A percentile compares a stretch with the other conserved stretches of the same genome.
These are phyloP conservation scores for Augochlora pura DNA, from an alignment of 1,140 invertebrate species.

Conservation along the genomic window DNA sequence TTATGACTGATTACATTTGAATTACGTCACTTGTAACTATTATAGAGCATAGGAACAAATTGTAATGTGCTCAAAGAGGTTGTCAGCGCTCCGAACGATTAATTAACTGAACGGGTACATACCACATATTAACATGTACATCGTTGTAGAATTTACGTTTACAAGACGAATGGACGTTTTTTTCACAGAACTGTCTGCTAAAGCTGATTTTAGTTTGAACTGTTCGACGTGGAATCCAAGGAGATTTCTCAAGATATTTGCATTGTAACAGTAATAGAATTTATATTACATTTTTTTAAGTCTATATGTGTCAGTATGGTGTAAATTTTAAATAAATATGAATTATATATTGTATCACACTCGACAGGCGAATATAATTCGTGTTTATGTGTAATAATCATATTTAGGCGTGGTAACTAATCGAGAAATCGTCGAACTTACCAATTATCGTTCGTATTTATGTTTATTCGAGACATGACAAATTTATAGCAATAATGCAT, in stretches of 20 bases:
- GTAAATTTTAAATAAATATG: constrained; percentile 12
- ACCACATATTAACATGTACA: background rate
- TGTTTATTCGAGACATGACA: background rate
- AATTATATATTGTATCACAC: background rate
- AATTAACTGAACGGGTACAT: background rate
- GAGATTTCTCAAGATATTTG: background rate
- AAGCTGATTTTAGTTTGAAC: constrained; percentile 27
- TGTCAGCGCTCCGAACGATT: background rate
- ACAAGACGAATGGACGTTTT: background rate
- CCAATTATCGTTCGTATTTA: background rate
- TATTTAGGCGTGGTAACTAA: background rate
- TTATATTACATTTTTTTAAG: constrained; percentile 16
- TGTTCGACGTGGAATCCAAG: constrained; percentile 11
- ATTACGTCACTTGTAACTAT: constrained; percentile 24
- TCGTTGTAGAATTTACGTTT: background rate
- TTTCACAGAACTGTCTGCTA: constrained; percentile 18
- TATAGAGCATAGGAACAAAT: constrained; percentile 12
- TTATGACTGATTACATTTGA: constrained; percentile 4
- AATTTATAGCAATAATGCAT: constrained; percentile 13
- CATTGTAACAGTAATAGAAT: background rate
- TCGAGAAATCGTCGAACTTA: background rate
- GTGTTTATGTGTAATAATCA: background rate
- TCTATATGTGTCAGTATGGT: background rate
- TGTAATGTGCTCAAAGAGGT: background rate
- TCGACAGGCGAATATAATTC: constrained; percentile 2